A percentile compares a stretch with the other conserved stretches of the same genome.
Conservation (phyloP, 2,888 invertebrate species). For the Ormia ochracea region DNA sequence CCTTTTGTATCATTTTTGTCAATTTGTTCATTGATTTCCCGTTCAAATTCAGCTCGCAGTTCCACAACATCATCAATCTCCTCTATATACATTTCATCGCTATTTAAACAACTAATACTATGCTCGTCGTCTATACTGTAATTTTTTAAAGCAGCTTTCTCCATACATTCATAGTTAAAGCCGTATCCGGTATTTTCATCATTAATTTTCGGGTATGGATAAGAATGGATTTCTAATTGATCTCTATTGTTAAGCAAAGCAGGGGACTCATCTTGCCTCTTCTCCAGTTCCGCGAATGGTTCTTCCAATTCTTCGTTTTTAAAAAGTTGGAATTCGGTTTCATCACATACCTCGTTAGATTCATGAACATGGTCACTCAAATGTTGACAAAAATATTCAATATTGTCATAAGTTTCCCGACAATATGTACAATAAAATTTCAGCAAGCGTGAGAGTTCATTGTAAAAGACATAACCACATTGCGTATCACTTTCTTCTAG, state of each 20-base stretch:
- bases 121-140: neutral
- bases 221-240: neutral
- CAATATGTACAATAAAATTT: constrained; percentile 64
- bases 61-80: constrained; percentile 58
- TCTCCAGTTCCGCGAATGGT: neutral
- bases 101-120: neutral
- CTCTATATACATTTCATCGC: constrained; percentile 51
- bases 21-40: constrained; percentile 39
- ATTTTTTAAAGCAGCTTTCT: neutral
- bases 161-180: constrained; percentile 3
- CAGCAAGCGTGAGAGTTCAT: constrained; percentile 57
- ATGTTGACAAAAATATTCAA: constrained; percentile 64
- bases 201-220: neutral
- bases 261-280: neutral
- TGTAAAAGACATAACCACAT: constrained; percentile 63
- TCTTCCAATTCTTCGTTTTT: constrained; percentile 15
- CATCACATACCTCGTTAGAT: neutral
- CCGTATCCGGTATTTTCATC: neutral
- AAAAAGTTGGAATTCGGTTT: neutral
- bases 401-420: constrained; percentile 61
- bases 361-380: constrained; percentile 62
- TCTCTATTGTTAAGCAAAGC: neutral
- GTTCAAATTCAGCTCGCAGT: constrained; percentile 44
- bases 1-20: neutral
- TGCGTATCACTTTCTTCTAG: constrained; percentile 59